Conservation (phyloP, 2,113 vertebrate genomes). For the Hypanus sabinus region DNA sequence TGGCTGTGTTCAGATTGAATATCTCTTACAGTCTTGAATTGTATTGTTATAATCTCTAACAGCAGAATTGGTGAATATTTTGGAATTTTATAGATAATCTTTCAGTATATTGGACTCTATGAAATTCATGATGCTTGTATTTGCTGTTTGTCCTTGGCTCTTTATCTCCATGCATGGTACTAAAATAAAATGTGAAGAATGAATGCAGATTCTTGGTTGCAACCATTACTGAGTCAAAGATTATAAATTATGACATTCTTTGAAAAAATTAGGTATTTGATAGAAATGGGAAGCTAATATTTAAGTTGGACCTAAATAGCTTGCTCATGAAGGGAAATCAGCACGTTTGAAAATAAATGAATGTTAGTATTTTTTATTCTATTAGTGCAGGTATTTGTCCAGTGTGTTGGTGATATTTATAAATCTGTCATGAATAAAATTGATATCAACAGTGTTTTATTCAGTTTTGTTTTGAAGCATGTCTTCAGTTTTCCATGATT, state of each 20-base stretch:
- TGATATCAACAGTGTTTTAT: background rate
- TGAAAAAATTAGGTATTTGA: background rate
- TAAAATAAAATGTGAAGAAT: background rate
- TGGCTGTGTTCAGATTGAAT: background rate
- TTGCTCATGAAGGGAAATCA: background rate
- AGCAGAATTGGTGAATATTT: too few relatives aligned
- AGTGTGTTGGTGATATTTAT: background rate
- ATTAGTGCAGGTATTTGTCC: background rate
- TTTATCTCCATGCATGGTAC: background rate
- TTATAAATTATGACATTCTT: too few relatives aligned
- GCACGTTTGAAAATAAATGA: background rate
- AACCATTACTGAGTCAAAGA: background rate
- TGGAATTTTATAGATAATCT: too few relatives aligned
- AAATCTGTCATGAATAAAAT: background rate
- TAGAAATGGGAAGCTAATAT: background rate
- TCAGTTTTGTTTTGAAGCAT: background rate
- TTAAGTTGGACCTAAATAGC: background rate
- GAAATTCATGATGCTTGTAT: too few relatives aligned
- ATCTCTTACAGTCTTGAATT: background rate
- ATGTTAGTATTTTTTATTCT: background rate
- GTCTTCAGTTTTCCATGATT: background rate
- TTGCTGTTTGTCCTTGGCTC: too few relatives aligned
- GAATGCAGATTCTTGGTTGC: background rate
- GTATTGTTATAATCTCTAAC: too few relatives aligned
- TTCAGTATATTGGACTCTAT: too few relatives aligned